These are phyloP conservation scores for Smittia aterrima DNA, from an alignment of 2,888 invertebrate genomes.

Conservation along the genomic window DNA sequence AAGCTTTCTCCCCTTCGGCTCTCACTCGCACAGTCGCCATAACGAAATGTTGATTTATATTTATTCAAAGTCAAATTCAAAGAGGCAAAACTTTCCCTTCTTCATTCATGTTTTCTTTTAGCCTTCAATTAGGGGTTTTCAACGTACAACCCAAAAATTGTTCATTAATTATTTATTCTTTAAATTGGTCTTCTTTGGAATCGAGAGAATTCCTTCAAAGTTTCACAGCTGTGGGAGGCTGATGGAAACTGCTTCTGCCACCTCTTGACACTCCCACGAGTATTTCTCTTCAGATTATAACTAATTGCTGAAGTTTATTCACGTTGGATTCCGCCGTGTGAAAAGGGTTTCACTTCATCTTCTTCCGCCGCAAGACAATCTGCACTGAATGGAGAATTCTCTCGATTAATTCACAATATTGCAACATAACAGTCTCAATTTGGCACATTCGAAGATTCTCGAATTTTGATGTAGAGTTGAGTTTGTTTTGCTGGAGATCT, in stretches of 20 bases:
- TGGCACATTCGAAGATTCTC: no score
- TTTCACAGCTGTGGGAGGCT: background rate
- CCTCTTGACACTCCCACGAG: background rate
- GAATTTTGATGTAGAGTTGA: no score
- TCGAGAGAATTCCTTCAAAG: background rate
- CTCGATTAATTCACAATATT: no score
- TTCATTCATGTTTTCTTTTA: background rate
- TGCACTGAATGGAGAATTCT: background rate
- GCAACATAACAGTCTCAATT: no score
- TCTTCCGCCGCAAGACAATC: no score
- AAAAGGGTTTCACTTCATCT: no score
- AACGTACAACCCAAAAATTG: background rate
- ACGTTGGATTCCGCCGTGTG: no score
- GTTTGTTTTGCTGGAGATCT: no score
- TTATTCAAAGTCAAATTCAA: constrained; percentile 26
- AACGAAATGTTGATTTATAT: constrained; percentile 19
- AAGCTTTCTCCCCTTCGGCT: background rate
- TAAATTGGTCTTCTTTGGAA: constrained; percentile 1
- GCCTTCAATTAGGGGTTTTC: constrained; percentile 17
- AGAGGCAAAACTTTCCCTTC: background rate
- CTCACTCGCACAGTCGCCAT: background rate
- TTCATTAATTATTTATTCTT: constrained; percentile 23
- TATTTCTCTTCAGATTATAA: background rate
- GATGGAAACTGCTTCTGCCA: background rate
- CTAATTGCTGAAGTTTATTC: no score